phyloP scores from a whole-genome alignment of 92 coral and sea anemone genomes.

The Bergia puertoricense region DNA sequence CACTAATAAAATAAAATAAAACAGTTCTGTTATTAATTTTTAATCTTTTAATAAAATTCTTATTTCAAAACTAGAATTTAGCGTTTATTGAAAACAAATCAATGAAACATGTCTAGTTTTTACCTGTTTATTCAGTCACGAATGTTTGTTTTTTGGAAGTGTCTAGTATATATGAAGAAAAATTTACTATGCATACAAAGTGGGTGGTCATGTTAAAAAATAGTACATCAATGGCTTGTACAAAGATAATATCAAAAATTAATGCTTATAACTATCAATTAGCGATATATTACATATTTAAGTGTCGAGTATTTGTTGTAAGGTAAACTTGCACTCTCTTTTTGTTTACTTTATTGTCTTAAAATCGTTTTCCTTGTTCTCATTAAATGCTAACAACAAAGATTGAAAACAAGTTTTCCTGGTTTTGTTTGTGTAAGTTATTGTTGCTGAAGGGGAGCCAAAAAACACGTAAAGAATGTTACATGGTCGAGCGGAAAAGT shows the following conservation, averaged over 20 bases:
- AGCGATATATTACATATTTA: neutral
- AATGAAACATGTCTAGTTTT: no score
- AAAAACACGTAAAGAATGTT: no score
- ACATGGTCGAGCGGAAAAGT: no score
- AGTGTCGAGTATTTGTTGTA: neutral
- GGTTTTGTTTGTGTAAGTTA: neutral
- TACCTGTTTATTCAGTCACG: neutral
- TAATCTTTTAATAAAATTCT: no score
- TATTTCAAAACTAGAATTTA: no score
- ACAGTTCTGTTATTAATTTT: neutral
- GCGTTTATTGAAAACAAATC: neutral
- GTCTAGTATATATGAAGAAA: neutral
- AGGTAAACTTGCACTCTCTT: neutral
- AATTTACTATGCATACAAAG: neutral
- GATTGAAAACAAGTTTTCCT: neutral
- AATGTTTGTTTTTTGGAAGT: neutral
- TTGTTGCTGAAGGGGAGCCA: neutral
- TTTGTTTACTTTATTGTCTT: neutral
- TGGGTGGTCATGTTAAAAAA: neutral
- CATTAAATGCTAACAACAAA: neutral
- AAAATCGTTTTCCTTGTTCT: neutral
- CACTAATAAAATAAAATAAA: no score
- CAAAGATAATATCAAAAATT: neutral
- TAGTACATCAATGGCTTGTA: neutral
- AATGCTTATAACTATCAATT: neutral